Conservation (phyloP, 2,113 vertebrate species). For the Ariopsis seemanni region DNA sequence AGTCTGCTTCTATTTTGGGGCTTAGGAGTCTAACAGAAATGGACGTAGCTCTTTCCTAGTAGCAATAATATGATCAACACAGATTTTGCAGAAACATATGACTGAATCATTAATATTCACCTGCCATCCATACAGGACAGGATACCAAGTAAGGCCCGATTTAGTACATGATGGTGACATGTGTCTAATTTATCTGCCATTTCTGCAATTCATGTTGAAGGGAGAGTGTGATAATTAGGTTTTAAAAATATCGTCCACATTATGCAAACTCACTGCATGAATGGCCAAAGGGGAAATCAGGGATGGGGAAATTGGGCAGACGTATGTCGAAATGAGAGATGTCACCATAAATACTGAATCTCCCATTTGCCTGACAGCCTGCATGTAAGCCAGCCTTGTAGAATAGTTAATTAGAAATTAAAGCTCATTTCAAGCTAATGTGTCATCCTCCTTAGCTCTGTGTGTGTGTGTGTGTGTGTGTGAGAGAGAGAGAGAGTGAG, state of each 20-base stretch:
- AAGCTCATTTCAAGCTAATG: constrained; percentile 64
- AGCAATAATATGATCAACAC: constrained; percentile 5
- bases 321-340: constrained; percentile 65
- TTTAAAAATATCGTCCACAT: constrained; percentile 56
- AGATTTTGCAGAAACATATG: neutral
- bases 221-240: constrained; percentile 22
- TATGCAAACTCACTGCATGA: constrained; percentile 55
- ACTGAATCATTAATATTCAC: constrained; percentile 14
- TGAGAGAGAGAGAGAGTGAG: too few species aligned
- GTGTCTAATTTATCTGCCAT: neutral
- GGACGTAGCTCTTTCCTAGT: neutral
- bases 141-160: neutral
- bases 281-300: constrained; percentile 45
- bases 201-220: constrained; percentile 29
- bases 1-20: constrained; percentile 32
- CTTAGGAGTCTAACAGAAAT: neutral
- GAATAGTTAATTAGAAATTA: constrained; percentile 74
- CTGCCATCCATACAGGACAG: constrained; percentile 8
- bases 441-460: constrained; percentile 58
- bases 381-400: constrained; percentile 42
- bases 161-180: neutral
- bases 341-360: constrained; percentile 68
- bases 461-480: constrained; percentile 60
- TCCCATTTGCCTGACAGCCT: constrained; percentile 60
- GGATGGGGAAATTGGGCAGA: constrained; percentile 65